Evolutionary conservation across 2,797 vertebrate species (phyloP).

Genomic region (Yasuhikotakia modesta): DNA sequence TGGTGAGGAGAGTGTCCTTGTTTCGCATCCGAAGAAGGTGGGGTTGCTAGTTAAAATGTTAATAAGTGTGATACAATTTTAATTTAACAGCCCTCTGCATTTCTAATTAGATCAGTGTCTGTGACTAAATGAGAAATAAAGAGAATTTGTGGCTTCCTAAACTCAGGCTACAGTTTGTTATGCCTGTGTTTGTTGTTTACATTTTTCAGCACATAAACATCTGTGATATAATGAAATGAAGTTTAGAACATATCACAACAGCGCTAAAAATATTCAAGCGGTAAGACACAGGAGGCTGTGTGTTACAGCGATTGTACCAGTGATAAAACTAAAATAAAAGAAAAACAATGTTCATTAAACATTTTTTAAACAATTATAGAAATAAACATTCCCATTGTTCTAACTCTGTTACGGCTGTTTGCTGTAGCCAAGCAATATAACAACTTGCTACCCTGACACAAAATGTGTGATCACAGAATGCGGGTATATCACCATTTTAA

Average conservation of each 20-base stretch:
- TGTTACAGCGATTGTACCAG: not conserved
- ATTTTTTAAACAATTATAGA: not conserved
- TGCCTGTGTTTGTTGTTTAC: constrained; percentile 38
- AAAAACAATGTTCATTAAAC: not conserved
- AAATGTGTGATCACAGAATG: not conserved
- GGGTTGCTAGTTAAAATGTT: constrained; percentile 86
- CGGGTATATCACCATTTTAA: not conserved
- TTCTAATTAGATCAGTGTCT: constrained; percentile 85
- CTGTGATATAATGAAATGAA: not conserved
- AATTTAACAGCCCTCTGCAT: constrained; percentile 86
- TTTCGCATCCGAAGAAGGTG: constrained; percentile 82
- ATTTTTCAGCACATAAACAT: not conserved
- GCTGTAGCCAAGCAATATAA: not conserved
- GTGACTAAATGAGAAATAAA: constrained; percentile 83
- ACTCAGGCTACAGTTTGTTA: constrained; percentile 32
- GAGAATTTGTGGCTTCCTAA: constrained; percentile 52
- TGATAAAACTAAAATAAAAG: not conserved
- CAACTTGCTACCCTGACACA: not conserved
- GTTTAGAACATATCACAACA: not conserved
- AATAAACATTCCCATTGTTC: not conserved
- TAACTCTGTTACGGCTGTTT: not conserved
- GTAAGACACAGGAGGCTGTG: not conserved
- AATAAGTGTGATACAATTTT: constrained; percentile 86
- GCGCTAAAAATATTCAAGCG: not conserved
- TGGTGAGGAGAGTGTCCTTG: constrained; percentile 80